Percentiles rank a stretch among this genome's conserved stretches.
Evolutionary conservation across 1,140 invertebrate species (phyloP).

Genomic region (Hylyphantes graminicola): DNA sequence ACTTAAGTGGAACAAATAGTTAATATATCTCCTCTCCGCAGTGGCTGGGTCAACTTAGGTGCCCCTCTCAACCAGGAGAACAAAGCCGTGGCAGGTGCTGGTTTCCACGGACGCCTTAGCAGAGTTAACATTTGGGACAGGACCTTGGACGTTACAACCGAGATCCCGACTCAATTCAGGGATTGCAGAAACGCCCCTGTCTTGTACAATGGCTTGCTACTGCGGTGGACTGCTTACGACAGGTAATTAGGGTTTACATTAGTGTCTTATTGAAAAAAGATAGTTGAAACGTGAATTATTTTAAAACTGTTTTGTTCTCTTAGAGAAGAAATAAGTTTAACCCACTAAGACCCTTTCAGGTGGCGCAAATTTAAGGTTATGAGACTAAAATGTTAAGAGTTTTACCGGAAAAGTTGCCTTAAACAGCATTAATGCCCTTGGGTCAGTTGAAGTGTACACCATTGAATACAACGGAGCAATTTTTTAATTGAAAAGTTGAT

Average conservation of each 20-base stretch:
- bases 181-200: constrained; percentile 89
- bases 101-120: constrained; percentile 94
- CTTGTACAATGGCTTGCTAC: constrained; percentile 82
- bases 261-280: too few relatives aligned
- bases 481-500: too few relatives aligned
- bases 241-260: constrained; percentile 8
- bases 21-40: constrained; percentile 35
- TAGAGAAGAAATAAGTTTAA: too few relatives aligned
- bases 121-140: constrained; percentile 95
- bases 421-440: too few relatives aligned
- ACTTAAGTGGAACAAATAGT: background rate
- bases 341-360: too few relatives aligned
- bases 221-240: constrained; percentile 95
- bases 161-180: constrained; percentile 78
- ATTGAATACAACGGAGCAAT: too few relatives aligned
- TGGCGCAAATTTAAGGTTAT: too few relatives aligned
- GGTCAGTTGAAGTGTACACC: too few relatives aligned
- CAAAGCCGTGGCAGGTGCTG: constrained; percentile 82
- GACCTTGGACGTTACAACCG: constrained; percentile 87
- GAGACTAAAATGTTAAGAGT: too few relatives aligned
- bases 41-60: constrained; percentile 90
- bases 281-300: too few relatives aligned
- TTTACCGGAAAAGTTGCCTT: too few relatives aligned
- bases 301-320: too few relatives aligned
- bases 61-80: constrained; percentile 79